Evolutionary conservation across 2,888 invertebrate genomes (phyloP), one percentile per base, ranked within the genome.

Genomic region (Cephus spinipes): DNA sequence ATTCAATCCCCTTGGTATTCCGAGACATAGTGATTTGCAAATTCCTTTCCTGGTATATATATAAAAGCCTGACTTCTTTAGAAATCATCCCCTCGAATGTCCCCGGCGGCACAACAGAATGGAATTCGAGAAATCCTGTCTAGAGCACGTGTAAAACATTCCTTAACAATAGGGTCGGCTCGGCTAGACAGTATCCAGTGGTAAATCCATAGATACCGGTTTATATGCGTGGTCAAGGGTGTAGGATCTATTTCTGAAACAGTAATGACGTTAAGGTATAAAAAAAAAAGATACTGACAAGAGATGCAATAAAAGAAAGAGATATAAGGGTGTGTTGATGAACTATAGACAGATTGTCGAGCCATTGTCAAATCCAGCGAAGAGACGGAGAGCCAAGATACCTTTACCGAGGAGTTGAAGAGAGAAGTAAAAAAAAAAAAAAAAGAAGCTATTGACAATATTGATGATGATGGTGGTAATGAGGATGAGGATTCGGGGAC

Each of bases 401-500:
- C 55, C 55, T 9, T 55, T 55, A 1, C 55, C 55, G 55, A 55
- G 55, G 55, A 55, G 23, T 55, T 9, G 9, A 55, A 55, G 55
- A 55, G 55, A 55, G 55, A 55, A 55, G 55, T 55, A 23, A 55
- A 55, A 55, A 31, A 31, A 40, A 40, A 36, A 12, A 36, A 12
- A 23, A 23, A 23, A 9, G 55, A 55, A 55, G 55, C 15, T 55
- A 55, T 55, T 55, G 23, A 55, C 23, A n/a, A 71, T 71, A 0
- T 31, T 23, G 71, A 79, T 40, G 71, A 33, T 23, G 76, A 69
- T 33, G 69, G 36, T 55, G 76, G 71, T 71, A 34, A 74, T 34
- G 74, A 69, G 75, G 74, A 34, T 36, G 77, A 73, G 34, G 79
- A 32, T 35, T 40, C 75, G 40, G 73, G 75, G 77, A 73, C 77